Evolutionary conservation across 2,888 invertebrate species (phyloP), one percentile per base, ranked within the genome.

Genomic region (Stramonita haemastoma): DNA sequence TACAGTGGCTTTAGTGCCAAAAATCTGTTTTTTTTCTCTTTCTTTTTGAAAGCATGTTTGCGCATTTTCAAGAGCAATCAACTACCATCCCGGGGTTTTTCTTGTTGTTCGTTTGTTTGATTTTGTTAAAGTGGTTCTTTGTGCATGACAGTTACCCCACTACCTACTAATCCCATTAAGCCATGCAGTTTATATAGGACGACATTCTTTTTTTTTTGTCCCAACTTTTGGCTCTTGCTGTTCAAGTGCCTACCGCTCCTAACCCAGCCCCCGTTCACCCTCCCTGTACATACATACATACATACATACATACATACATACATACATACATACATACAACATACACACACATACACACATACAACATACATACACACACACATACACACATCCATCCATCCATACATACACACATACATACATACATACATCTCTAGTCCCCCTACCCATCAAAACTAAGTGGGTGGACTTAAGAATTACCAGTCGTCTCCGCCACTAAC

Each of bases 321-420:
- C 34, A 19, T 17, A 79, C 32, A 79, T 13, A 34, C n/a, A n/a
- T 29, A 73, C 22, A n/a, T 29, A 73, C n/a, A 32, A 79, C 34
- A 34, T 34, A 79, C 34, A 79, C 79, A 79, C 34, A 79, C 79
- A 79, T 32, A 79, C 79, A 79, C 34, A 79, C 79, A 79, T 32
- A 79, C 79, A 79, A 79, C 79, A 79, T 32, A 79, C 79, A 79
- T 32, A 79, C 77, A 34, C 13, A 66, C 66, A 66, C 13, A 66
- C 66, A 66, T 26, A 66, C 66, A 32, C 1, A 79, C 79, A 32
- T 19, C 0, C 5, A 79, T 5, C 32, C 22, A 34, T 17, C 1
- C 79, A 79, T 1, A 13, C 34, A 15, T 13, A 79, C 22, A 22
- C 34, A 22, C 34, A 79, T 1, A 4, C 26, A 11, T 8, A 26